Evolutionary conservation across 2,888 invertebrate genomes (phyloP), one percentile per base, ranked within the genome.

Genomic region (Pimpla rufipes): DNA sequence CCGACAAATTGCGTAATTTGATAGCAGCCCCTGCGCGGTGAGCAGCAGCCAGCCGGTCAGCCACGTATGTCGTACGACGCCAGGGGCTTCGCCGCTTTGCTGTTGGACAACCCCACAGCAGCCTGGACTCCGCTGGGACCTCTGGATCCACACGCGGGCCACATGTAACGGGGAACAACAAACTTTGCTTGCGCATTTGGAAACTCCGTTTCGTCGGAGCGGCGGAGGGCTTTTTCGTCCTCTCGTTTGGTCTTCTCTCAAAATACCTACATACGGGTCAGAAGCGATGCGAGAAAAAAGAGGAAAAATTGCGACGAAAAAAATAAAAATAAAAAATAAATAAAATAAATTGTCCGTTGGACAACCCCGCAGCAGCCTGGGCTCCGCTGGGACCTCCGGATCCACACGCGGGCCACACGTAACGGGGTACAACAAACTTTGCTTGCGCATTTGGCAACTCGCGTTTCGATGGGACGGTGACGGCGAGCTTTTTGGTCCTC

Each of bases 1-100:
- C n/a, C 55, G 23, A 55, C 45, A 57, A 76, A 76, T 67, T 42
- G 66, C 55, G 55, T 42, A 76, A 67, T 76, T 67, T 55, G 55
- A 29, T 67, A 55, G n/a, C n/a, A n/a, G n/a, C n/a, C n/a, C n/a
- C n/a, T n/a, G n/a, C n/a, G n/a, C n/a, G n/a, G n/a, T n/a, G n/a
- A n/a, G n/a, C n/a, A n/a, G n/a, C n/a, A n/a, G n/a, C n/a, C n/a
- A n/a, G n/a, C 37, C 29, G 55, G 66, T 40, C n/a, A 75, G 47
- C 47, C n/a, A 11, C 37, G 13, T 37, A 68, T 37, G n/a, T n/a
- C n/a, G n/a, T n/a, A n/a, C n/a, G n/a, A 37, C 18, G 10, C 21
- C 18, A 52, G 50, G 11, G 52, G 35, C 13, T 16, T 52, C 13
- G n/a, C n/a, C n/a, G n/a, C 47, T 29, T 16, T 29, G 29, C 10